A percentile compares a stretch with the other conserved stretches of the same genome.
Conservation (phyloP, 1,140 invertebrate species). For the Ceratitis capitata region DNA sequence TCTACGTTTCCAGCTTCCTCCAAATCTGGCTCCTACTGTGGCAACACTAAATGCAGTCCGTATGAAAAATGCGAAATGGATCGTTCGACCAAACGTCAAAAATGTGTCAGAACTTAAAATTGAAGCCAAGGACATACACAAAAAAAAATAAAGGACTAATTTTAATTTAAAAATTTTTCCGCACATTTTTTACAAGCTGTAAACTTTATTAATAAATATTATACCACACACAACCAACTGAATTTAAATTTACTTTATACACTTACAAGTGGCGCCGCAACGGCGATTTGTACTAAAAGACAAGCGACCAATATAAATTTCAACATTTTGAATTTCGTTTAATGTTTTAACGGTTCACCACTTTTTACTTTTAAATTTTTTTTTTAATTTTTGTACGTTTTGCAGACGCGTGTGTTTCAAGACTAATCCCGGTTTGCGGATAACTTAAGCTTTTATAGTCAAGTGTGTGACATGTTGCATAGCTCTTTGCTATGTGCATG, state of each 20-base stretch:
- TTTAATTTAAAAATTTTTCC: background rate
- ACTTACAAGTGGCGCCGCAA: conserved; percentile 21
- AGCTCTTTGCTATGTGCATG: no score
- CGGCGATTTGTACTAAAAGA: background rate
- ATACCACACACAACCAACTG: no score
- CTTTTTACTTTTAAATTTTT: background rate
- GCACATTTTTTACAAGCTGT: background rate
- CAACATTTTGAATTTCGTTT: conserved; percentile 29
- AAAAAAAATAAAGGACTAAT: background rate
- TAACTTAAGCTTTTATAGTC: conserved; percentile 17
- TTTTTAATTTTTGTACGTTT: background rate
- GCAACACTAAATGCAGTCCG: conserved; percentile 73
- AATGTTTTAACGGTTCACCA: background rate
- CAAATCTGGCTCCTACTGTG: conserved; percentile 70
- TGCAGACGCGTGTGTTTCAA: background rate
- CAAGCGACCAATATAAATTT: conserved; percentile 31
- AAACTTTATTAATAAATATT: background rate
- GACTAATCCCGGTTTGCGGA: background rate
- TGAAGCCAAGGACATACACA: background rate
- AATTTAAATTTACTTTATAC: no score
- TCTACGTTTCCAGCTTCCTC: conserved; percentile 67
- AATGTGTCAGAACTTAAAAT: conserved; percentile 71
- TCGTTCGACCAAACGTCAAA: conserved; percentile 72
- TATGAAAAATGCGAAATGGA: conserved; percentile 76
- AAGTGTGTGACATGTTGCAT: background rate